Base-by-base conservation (phyloP, 2,888 invertebrate species). In the Exephanes ischioxanthus region DNA sequence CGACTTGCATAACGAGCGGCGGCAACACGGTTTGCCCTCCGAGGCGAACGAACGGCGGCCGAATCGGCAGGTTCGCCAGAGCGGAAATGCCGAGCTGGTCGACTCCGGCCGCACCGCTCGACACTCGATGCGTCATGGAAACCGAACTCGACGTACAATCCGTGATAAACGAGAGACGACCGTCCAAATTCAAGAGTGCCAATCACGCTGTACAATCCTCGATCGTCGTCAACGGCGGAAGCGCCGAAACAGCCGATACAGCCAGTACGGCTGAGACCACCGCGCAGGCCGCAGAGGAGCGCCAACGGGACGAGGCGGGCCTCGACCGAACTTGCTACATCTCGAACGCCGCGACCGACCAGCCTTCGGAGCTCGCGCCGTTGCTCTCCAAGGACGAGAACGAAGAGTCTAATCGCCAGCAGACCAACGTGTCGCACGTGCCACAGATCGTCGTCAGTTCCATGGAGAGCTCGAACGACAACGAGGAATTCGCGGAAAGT, bases 141-240 rank as follows among this genome's bases (percentile, higher is more conserved):
- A 72, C 30, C 53, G 91, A 92, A 51, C 85, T 93, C 33, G 93
- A 94, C 87, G 93, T 94, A 67, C 94, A 93, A 79, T 94, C 93
- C 5, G 87, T 94, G 53, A 94, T 94, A 70, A 94, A 93, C 88
- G 94, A 94, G 89, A 90, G 93, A 81, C 91, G 93, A 81, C 93
- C 94, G 85, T 92, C 93, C 84, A 93, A 90, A 81, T 80, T 93
- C 63, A 93, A 91, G 73, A 88, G 88, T 61, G 19, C 79, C 53
- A 88, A 76, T 26, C 70, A 70, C 53, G 58, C 70, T 77, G 9
- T 66, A 14, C 66, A 76, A 22, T 53, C 48, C 1, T 53, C 51
- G 33, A 37, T 33, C 66, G 37, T n/a, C 33, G 16, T 48, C 22
- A 53, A 66, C 63, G 41, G 16, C 16, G 63, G 14, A 33, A 63